Base-by-base conservation (phyloP, 1,140 invertebrate genomes). In the Sycobia sp. region DNA sequence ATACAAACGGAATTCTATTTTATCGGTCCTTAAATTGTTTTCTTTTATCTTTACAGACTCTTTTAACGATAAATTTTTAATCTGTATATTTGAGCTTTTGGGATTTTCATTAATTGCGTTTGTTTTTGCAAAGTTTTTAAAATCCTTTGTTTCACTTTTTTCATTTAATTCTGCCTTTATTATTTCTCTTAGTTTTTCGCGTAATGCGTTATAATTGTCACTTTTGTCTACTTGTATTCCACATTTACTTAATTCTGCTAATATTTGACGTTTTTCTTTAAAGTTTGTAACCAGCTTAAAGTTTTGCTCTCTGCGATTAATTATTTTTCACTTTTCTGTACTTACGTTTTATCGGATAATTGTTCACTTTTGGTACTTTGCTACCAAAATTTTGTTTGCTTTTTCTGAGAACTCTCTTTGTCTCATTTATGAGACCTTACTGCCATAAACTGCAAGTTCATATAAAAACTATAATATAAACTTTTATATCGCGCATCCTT, bases 1-100 rank as follows among this genome's bases (percentile, higher is more conserved):
- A 8, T 25, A n/a, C 0, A 67, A 20, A 4, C 18, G 11, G n/a
- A 65, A 67, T 36, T 67, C 29, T 10, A 67, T 1, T 18, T 61
- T 66, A n/a, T n/a, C n/a, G n/a, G n/a, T n/a, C n/a, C n/a, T n/a
- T n/a, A n/a, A n/a, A 20, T 29, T n/a, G 7, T n/a, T 32, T 3
- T 29, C 53, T 22, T 32, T n/a, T 27, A 58, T 46, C 3, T 51
- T 10, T 39, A n/a, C n/a, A n/a, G 41, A 22, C 16, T 20, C 16
- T 1, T 49, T 36, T 25, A 36, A 29, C 11, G 29, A 25, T 36
- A 10, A 10, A 9, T 50, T 18, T 14, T n/a, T 23, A 5, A 1
- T 34, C 3, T 57, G 14, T 8, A 7, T 41, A 8, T 16, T 16
- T 8, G 32, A 34, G 5, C 14, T 41, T 41, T 16, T 16, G 11